phyloP scores from a whole-genome alignment of 2,113 vertebrate species.

The Seriola aureovittata region DNA sequence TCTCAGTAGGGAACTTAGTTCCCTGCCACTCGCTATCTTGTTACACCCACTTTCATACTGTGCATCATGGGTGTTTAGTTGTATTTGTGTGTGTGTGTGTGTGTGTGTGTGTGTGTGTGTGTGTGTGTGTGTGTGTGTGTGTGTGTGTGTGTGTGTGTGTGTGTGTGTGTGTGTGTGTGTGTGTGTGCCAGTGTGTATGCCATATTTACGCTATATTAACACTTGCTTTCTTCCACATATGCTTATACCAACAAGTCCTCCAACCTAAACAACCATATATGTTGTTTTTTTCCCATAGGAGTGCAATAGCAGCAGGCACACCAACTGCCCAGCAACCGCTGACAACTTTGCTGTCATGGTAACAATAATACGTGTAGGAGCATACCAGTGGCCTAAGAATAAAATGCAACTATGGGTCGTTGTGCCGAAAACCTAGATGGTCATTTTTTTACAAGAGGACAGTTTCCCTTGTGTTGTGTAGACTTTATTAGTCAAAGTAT shows the following conservation, averaged over 20 bases:
- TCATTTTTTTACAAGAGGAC: not conserved
- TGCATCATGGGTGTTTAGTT: slow-evolving; percentile 49
- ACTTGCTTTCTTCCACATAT: not conserved
- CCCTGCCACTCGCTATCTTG: slow-evolving; percentile 62
- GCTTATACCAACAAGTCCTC: not conserved
- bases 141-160: slow-evolving; percentile 6
- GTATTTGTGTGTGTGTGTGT: slow-evolving; percentile 26
- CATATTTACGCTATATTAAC: not conserved
- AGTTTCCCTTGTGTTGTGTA: not conserved
- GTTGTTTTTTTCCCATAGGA: not conserved
- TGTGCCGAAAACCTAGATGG: not conserved
- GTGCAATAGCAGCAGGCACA: not conserved
- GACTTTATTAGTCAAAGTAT: slow-evolving; percentile 15
- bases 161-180: not conserved
- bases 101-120: not conserved
- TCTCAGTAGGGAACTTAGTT: slow-evolving; percentile 60
- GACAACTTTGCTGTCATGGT: not conserved
- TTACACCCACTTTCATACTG: slow-evolving; percentile 37
- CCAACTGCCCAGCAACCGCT: too few species aligned
- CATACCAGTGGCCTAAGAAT: not conserved
- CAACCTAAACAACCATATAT: not conserved
- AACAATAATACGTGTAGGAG: not conserved
- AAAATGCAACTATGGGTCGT: not conserved
- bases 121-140: not conserved
- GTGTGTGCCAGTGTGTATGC: not conserved